Evolutionary conservation across 2,797 vertebrate genomes (phyloP).

Genomic region (Gambusia yucatana): DNA sequence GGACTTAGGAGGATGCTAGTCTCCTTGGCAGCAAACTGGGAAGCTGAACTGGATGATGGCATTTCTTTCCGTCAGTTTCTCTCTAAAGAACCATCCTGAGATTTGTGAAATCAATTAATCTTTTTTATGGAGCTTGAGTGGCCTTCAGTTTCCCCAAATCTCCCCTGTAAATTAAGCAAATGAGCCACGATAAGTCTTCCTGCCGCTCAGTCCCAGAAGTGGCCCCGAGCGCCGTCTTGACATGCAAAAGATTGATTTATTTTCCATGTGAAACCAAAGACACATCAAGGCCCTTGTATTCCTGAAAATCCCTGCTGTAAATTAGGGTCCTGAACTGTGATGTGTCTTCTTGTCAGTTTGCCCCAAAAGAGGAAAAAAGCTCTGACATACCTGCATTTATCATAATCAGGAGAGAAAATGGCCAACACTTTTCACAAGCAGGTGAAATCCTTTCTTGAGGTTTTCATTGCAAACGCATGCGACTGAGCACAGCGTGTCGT

Average conservation of each 20-base stretch:
- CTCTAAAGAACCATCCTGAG: conserved; percentile 72
- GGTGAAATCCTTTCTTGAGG: not conserved
- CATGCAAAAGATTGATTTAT: conserved; percentile 57
- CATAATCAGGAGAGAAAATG: conserved; percentile 26
- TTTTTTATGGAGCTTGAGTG: conserved; percentile 54
- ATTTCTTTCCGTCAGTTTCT: conserved; percentile 55
- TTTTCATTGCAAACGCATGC: not conserved
- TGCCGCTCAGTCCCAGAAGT: conserved; percentile 62
- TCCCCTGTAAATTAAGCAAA: conserved; percentile 64
- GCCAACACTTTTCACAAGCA: not conserved
- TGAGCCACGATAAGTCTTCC: conserved; percentile 61
- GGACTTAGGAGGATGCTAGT: not conserved
- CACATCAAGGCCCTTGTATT: conserved; percentile 20
- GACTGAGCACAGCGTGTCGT: not conserved
- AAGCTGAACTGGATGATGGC: conserved; percentile 27
- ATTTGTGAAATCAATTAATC: conserved; percentile 81
- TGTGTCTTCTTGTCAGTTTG: conserved; percentile 46
- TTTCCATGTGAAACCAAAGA: conserved; percentile 52
- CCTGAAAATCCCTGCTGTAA: conserved; percentile 48
- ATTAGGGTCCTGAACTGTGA: conserved; percentile 46
- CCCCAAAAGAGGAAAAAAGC: conserved; percentile 37
- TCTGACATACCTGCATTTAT: conserved; percentile 21
- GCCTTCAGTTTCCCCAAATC: conserved; percentile 59
- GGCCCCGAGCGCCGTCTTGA: conserved; percentile 47
- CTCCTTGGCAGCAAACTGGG: conserved; percentile 28